These are phyloP conservation scores for Melinaea marsaeus DNA, from an alignment of 2,888 invertebrate genomes.

Conservation along the genomic window DNA sequence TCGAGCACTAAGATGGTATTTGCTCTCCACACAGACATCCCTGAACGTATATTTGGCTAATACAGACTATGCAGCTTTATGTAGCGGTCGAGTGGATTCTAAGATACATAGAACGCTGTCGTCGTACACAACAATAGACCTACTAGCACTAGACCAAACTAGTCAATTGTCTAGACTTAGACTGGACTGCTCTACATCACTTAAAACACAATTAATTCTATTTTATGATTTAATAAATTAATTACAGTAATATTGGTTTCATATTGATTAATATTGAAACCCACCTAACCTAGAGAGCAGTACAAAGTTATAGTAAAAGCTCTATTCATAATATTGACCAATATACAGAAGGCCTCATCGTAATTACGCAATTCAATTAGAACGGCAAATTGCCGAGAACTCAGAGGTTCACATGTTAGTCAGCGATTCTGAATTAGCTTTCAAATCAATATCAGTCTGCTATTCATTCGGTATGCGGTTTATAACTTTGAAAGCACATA, in stretches of 20 bases:
- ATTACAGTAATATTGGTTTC: too few species aligned
- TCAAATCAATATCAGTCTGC: constrained; percentile 22
- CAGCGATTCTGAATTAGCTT: constrained; percentile 24
- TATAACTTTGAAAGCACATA: background rate
- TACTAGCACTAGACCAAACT: too few species aligned
- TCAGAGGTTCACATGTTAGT: constrained; percentile 17
- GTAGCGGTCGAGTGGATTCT: constrained; percentile 18
- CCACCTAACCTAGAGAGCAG: too few species aligned
- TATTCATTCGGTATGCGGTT: constrained; percentile 1
- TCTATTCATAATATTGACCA: constrained; percentile 12
- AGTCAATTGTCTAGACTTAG: too few species aligned
- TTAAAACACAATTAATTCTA: too few species aligned
- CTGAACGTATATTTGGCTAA: constrained; percentile 22
- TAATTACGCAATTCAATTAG: constrained; percentile 27
- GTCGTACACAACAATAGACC: constrained; percentile 3
- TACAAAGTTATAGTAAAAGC: background rate
- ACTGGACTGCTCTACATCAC: too few species aligned
- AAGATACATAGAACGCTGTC: constrained; percentile 19
- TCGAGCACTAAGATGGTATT: constrained; percentile 21
- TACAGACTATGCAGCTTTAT: constrained; percentile 18
- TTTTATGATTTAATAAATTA: too few species aligned
- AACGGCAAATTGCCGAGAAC: constrained; percentile 16
- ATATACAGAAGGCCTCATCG: constrained; percentile 12
- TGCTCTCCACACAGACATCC: constrained; percentile 19
- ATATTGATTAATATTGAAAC: too few species aligned